Percentiles rank a stretch among this genome's conserved stretches.
phyloP scores from a whole-genome alignment of 2,888 invertebrate genomes.

The Cremastobaeus sp. region DNA sequence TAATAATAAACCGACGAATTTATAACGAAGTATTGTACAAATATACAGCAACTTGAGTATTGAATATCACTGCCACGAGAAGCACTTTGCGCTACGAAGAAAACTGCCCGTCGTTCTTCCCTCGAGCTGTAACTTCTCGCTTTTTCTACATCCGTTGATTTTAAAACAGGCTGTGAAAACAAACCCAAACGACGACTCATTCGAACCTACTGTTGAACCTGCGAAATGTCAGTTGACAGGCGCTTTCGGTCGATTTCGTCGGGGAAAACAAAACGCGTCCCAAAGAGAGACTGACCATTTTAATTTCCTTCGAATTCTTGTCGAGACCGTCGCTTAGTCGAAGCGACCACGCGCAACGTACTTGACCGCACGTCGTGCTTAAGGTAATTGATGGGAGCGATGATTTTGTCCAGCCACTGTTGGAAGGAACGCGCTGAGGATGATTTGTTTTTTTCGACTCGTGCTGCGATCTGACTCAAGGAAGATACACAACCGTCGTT shows the following conservation, averaged over 20 bases:
- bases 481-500: slow-evolving; percentile 1
- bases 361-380: slow-evolving; percentile 24
- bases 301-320: too few relatives aligned
- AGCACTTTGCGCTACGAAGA: slow-evolving; percentile 21
- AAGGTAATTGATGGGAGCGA: slow-evolving; percentile 62
- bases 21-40: slow-evolving; percentile 22
- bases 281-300: too few relatives aligned
- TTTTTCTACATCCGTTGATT: neutral
- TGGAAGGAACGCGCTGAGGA: too few relatives aligned
- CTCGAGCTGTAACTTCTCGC: too few relatives aligned
- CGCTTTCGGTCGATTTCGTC: too few relatives aligned
- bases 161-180: slow-evolving; percentile 15
- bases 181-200: slow-evolving; percentile 7
- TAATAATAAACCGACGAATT: slow-evolving; percentile 30
- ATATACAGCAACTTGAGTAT: slow-evolving; percentile 2
- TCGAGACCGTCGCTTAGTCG: too few relatives aligned
- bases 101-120: slow-evolving; percentile 14
- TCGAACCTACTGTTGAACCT: too few relatives aligned
- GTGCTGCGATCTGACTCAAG: neutral
- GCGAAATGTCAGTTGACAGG: too few relatives aligned
- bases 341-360: slow-evolving; percentile 11
- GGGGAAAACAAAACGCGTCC: too few relatives aligned
- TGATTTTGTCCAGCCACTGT: too few relatives aligned
- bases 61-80: slow-evolving; percentile 28
- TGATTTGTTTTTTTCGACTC: too few relatives aligned